Evolutionary conservation across 2,797 vertebrate genomes (phyloP).

Genomic region (Cygnus olor): DNA sequence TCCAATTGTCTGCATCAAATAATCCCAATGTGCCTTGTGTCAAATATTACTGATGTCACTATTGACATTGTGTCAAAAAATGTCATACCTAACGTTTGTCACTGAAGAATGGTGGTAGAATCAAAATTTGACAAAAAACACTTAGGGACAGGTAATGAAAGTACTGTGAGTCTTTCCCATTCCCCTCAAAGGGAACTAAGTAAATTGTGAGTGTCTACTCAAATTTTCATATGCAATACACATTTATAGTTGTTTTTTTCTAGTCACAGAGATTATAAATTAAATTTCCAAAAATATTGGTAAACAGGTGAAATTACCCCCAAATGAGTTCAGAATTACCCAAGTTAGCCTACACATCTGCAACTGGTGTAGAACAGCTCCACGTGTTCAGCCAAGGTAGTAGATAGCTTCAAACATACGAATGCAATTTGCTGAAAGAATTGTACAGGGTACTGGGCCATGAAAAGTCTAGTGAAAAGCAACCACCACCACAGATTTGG

Average conservation of each 20-base stretch:
- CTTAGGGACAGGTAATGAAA: conserved; percentile 49
- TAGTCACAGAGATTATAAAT: background rate
- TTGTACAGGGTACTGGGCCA: background rate
- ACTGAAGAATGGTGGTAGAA: conserved; percentile 31
- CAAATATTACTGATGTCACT: conserved; percentile 47
- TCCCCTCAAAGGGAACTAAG: conserved; percentile 34
- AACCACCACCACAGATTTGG: background rate
- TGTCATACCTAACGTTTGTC: conserved; percentile 42
- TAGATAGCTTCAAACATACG: background rate
- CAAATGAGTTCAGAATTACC: background rate
- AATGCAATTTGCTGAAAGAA: background rate
- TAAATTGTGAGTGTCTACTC: conserved; percentile 54
- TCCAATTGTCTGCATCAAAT: conserved; percentile 57
- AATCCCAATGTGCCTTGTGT: conserved; percentile 72
- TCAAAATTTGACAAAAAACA: conserved; percentile 69
- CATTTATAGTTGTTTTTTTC: background rate
- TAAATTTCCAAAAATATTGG: background rate
- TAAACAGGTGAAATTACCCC: background rate
- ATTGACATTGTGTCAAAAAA: conserved; percentile 50
- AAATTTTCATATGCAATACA: background rate
- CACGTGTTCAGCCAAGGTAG: background rate
- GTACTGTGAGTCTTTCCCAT: background rate
- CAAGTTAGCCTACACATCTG: background rate
- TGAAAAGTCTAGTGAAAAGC: background rate
- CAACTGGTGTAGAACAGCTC: background rate